Evolutionary conservation across 2,888 invertebrate genomes (phyloP).

Genomic region (Seira musarum): DNA sequence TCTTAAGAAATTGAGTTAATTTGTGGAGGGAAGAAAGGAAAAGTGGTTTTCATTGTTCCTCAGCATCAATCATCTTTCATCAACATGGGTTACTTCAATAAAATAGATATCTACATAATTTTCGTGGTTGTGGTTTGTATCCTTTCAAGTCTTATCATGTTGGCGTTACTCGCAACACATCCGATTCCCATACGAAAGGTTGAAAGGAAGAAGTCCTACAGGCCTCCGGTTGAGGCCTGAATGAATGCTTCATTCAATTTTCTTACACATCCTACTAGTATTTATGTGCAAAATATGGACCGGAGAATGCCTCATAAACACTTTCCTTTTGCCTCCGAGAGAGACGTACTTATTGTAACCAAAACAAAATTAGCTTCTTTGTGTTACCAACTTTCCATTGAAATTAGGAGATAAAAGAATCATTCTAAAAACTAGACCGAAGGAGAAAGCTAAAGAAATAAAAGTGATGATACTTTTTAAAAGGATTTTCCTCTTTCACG

Average conservation of each 20-base stretch:
- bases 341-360: too few relatives aligned
- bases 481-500: too few relatives aligned
- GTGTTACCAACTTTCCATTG: neutral
- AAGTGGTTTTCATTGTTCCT: constrained; percentile 5
- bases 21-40: neutral
- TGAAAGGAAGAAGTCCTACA: constrained; percentile 1
- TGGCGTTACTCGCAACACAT: constrained; percentile 9
- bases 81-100: constrained; percentile 29
- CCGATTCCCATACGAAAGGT: constrained; percentile 14
- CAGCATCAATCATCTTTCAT: neutral
- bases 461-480: too few relatives aligned
- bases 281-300: neutral
- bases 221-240: constrained; percentile 12
- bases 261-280: too few relatives aligned
- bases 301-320: neutral
- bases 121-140: constrained; percentile 17
- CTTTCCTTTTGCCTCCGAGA: neutral
- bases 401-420: too few relatives aligned
- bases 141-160: constrained; percentile 38
- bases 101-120: constrained; percentile 41
- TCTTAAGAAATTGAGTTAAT: neutral
- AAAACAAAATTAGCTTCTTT: constrained; percentile 7
- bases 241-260: neutral
- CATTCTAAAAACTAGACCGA: too few relatives aligned
- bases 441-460: too few relatives aligned